Evolutionary conservation across 1,140 invertebrate genomes (phyloP).

Genomic region (Plutomurus gul): DNA sequence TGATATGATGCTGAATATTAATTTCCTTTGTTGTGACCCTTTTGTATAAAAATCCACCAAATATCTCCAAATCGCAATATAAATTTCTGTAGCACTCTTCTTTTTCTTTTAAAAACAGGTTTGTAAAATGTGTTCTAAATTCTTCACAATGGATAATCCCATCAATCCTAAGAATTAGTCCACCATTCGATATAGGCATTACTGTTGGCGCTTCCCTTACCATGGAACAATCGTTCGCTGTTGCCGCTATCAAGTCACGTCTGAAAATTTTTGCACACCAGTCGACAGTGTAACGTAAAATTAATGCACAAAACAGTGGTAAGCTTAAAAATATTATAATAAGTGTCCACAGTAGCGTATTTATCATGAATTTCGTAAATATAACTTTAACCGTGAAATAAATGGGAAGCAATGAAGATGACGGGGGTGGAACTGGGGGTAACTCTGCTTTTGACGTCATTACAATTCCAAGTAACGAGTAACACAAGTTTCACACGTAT

Average conservation of each 20-base stretch:
- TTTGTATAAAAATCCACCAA: slow-evolving; percentile 33
- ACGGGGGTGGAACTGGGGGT: too few species aligned
- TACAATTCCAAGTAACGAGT: too few species aligned
- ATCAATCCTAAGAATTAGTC: slow-evolving; percentile 19
- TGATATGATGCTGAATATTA: slow-evolving; percentile 32
- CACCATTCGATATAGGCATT: slow-evolving; percentile 24
- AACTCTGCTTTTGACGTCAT: too few species aligned
- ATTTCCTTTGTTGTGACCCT: neutral
- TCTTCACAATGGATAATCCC: slow-evolving; percentile 3
- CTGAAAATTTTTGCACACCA: neutral
- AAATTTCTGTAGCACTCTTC: slow-evolving; percentile 14
- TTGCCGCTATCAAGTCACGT: neutral
- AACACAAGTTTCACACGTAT: too few species aligned
- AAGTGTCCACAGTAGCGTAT: neutral
- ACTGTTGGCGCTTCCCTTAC: neutral
- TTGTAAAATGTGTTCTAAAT: slow-evolving; percentile 11
- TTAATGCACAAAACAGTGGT: neutral
- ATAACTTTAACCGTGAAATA: neutral
- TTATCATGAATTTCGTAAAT: neutral
- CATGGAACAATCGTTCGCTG: slow-evolving; percentile 21
- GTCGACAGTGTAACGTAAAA: neutral
- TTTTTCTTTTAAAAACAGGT: neutral
- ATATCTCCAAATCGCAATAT: slow-evolving; percentile 33
- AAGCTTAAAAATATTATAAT: neutral
- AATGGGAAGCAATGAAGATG: too few species aligned